Evolutionary conservation across 35 echinoderm and acorn worm species (phyloP).

Genomic region (Chiridota heheva): DNA sequence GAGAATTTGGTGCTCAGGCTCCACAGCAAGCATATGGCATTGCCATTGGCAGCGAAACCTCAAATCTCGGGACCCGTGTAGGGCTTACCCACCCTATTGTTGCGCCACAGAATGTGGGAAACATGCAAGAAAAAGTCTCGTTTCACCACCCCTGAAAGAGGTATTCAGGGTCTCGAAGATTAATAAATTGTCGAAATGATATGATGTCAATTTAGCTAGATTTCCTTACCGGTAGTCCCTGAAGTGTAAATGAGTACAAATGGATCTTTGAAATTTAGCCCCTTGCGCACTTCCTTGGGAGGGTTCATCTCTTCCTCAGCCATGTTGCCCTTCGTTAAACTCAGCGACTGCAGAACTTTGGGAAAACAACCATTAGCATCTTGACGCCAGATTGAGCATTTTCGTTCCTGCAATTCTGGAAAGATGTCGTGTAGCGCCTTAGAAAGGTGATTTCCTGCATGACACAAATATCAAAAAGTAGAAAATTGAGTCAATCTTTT

Average conservation of each 20-base stretch:
- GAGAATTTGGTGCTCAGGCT: too few species aligned
- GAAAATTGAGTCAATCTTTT: too few species aligned
- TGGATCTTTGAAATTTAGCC: conserved; percentile 69
- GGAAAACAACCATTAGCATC: conserved; percentile 37
- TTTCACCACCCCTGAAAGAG: too few species aligned
- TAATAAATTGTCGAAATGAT: too few species aligned
- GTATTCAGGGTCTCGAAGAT: too few species aligned
- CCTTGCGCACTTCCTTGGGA: conserved; percentile 59
- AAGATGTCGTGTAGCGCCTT: conserved; percentile 56
- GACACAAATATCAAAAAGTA: too few species aligned
- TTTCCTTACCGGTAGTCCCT: conserved; percentile 83
- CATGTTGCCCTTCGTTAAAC: conserved; percentile 1
- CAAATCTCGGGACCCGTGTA: too few species aligned
- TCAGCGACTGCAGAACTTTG: neutral
- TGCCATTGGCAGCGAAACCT: too few species aligned
- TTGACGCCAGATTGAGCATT: conserved; percentile 60
- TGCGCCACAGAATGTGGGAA: too few species aligned
- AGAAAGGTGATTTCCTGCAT: conserved; percentile 19
- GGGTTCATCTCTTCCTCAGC: conserved; percentile 50
- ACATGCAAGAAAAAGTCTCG: too few species aligned
- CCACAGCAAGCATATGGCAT: too few species aligned
- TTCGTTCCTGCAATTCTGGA: conserved; percentile 55
- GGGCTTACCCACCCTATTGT: too few species aligned
- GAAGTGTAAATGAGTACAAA: conserved; percentile 94
- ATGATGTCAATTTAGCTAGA: neutral